A percentile compares a stretch with the other conserved stretches of the same genome.
phyloP scores from a whole-genome alignment of 2,113 vertebrate species.

The Thomomys bottae region DNA sequence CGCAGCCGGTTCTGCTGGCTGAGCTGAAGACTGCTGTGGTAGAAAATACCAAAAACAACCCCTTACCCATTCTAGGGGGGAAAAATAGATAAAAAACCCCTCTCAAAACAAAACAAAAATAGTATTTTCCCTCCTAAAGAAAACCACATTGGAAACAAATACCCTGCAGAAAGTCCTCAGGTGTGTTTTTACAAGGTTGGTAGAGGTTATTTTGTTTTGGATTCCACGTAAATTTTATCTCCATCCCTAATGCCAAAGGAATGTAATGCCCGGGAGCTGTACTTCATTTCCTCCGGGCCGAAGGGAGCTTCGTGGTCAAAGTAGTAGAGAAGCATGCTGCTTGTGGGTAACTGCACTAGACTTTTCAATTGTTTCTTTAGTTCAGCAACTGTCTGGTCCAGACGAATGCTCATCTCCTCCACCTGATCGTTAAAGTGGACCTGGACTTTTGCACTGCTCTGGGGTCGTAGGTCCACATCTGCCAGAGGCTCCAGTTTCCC shows the following conservation, averaged over 20 bases:
- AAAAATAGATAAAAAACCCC: constrained; percentile 61
- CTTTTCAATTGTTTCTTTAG: constrained; percentile 93
- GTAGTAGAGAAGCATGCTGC: constrained; percentile 94
- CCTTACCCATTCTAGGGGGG: constrained; percentile 50
- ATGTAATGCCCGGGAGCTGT: constrained; percentile 92
- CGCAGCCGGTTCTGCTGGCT: constrained; percentile 46
- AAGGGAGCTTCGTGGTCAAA: constrained; percentile 92
- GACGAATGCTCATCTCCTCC: constrained; percentile 91
- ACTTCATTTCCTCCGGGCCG: constrained; percentile 95
- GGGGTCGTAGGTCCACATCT: constrained; percentile 94
- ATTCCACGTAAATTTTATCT: constrained; percentile 95
- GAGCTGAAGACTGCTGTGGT: constrained; percentile 48
- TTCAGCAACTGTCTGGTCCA: constrained; percentile 96
- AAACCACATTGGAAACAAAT: constrained; percentile 77
- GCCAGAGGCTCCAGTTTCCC: constrained; percentile 95
- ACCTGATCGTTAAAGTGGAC: constrained; percentile 93
- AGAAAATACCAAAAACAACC: constrained; percentile 69
- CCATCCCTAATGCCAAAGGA: constrained; percentile 96
- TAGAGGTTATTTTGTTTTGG: constrained; percentile 89
- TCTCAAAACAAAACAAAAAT: constrained; percentile 74
- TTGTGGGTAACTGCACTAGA: constrained; percentile 91
- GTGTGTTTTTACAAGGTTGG: constrained; percentile 66
- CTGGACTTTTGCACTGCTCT: constrained; percentile 91
- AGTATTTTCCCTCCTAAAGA: constrained; percentile 73
- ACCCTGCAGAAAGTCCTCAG: constrained; percentile 80